Conservation (phyloP, 2,888 invertebrate genomes). For the Pyrrhosoma nymphula region DNA sequence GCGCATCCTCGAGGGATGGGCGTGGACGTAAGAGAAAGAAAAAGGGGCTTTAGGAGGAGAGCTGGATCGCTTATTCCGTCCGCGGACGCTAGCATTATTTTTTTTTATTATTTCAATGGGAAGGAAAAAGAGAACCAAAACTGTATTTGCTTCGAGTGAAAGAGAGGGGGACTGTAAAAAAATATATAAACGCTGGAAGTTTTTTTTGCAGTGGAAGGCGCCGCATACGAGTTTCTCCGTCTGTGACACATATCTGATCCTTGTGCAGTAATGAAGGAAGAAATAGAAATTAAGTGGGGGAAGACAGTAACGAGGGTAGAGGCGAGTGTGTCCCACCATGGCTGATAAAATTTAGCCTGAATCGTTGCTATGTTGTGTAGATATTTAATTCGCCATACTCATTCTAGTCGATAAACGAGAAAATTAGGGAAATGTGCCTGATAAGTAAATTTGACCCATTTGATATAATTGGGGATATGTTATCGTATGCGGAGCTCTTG, state of each 20-base stretch:
- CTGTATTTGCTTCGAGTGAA: neutral
- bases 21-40: neutral
- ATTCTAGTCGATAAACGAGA: too few species aligned
- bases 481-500: too few species aligned
- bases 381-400: too few species aligned
- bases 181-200: neutral
- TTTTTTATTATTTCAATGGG: neutral
- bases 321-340: neutral
- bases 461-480: too few species aligned
- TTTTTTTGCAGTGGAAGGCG: neutral
- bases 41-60: neutral
- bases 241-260: slow-evolving; percentile 17
- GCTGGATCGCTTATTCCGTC: slow-evolving; percentile 21
- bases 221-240: neutral
- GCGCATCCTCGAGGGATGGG: neutral
- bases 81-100: slow-evolving; percentile 2
- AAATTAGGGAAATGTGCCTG: too few species aligned
- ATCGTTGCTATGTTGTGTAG: too few species aligned
- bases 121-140: neutral
- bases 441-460: too few species aligned
- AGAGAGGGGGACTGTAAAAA: neutral
- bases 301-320: neutral
- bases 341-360: neutral
- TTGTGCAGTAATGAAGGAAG: neutral
- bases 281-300: neutral